Conservation (phyloP, 2,888 invertebrate genomes). For the Philereme transversata region DNA sequence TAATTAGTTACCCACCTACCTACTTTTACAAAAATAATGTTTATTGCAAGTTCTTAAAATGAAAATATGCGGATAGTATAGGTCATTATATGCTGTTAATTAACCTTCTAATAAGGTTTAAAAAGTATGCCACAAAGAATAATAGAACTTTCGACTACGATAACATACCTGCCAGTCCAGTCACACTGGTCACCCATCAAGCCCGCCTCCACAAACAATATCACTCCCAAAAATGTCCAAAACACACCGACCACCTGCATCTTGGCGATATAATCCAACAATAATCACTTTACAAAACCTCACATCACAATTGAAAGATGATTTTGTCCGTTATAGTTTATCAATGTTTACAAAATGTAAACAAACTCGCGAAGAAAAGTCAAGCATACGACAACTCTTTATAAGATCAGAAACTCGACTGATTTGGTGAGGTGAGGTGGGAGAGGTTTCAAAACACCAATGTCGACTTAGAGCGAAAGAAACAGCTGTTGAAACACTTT, state of each 20-base stretch:
- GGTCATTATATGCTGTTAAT: too few species aligned
- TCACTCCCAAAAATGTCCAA: constrained; percentile 74
- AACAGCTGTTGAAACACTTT: constrained; percentile 51
- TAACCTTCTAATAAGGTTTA: not conserved
- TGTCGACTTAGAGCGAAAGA: constrained; percentile 48
- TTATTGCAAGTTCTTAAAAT: too few species aligned
- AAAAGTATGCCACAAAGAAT: constrained; percentile 46
- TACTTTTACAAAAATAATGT: too few species aligned
- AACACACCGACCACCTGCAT: constrained; percentile 63
- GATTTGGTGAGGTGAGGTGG: constrained; percentile 25
- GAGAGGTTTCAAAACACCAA: constrained; percentile 32
- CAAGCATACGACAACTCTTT: constrained; percentile 41
- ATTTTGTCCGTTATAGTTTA: constrained; percentile 28
- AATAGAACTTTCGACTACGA: constrained; percentile 48
- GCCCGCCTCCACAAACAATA: constrained; percentile 77
- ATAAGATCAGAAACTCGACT: constrained; percentile 55
- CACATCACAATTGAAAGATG: constrained; percentile 57
- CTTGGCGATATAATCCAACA: constrained; percentile 46
- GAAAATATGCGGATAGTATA: too few species aligned
- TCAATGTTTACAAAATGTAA: constrained; percentile 52
- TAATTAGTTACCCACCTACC: too few species aligned
- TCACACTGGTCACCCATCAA: constrained; percentile 87
- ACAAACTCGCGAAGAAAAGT: constrained; percentile 49
- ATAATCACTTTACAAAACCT: constrained; percentile 37
- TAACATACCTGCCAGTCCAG: constrained; percentile 87